Percentiles rank a stretch among this genome's conserved stretches.
Evolutionary conservation across 64 coral and sea anemone genomes (phyloP).

Genomic region (Porites lutea): DNA sequence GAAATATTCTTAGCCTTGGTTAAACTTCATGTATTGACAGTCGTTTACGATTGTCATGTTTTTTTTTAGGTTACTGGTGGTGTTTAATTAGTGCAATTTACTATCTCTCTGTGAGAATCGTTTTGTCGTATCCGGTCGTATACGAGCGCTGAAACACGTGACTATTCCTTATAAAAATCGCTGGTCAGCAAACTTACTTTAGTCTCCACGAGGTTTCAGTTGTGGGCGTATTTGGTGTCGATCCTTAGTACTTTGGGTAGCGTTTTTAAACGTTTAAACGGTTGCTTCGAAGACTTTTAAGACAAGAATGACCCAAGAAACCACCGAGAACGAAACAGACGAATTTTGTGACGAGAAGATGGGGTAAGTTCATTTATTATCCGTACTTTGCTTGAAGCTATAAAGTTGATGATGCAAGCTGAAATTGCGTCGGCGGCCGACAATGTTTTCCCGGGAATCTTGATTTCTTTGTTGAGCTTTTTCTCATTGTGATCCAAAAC

Average conservation of each 20-base stretch:
- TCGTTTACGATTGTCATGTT: background rate
- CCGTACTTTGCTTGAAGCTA: background rate
- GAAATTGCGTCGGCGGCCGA: background rate
- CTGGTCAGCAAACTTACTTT: background rate
- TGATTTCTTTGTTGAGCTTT: background rate
- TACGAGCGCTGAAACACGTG: conserved; percentile 36
- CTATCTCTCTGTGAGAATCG: background rate
- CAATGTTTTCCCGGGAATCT: conserved; percentile 30
- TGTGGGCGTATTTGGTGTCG: background rate
- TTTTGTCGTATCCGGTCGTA: conserved; percentile 17
- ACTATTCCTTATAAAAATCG: background rate
- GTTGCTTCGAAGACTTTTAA: background rate
- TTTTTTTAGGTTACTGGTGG: background rate
- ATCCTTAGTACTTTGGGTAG: background rate
- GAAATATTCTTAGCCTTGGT: conserved; percentile 24
- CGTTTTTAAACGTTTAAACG: background rate
- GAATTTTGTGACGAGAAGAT: conserved; percentile 15
- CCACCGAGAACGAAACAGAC: conserved; percentile 37
- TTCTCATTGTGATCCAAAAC: background rate
- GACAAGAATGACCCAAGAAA: conserved; percentile 45
- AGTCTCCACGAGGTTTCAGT: background rate
- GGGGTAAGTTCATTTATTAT: background rate
- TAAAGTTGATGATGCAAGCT: background rate
- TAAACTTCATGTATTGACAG: background rate
- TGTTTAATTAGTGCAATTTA: background rate